Conservation (phyloP, 2,888 invertebrate genomes). For the Scelioninae gen. 1 region DNA sequence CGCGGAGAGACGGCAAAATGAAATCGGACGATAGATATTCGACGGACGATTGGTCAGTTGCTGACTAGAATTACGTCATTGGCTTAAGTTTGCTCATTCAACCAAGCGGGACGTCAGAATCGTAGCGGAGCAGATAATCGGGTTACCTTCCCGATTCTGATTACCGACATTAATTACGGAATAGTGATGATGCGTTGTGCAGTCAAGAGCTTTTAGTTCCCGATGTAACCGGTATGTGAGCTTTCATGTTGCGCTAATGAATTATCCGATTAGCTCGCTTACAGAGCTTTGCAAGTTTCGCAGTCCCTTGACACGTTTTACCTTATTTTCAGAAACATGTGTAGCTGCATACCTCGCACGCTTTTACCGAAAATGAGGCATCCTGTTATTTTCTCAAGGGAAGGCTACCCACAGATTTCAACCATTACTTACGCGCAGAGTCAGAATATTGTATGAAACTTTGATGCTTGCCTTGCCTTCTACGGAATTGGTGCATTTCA, state of each 20-base stretch:
- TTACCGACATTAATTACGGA: slow-evolving; percentile 83
- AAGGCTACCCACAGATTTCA: slow-evolving; percentile 36
- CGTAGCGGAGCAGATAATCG: slow-evolving; percentile 79
- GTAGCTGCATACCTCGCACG: slow-evolving; percentile 44
- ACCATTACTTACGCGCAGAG: slow-evolving; percentile 12
- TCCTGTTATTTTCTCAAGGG: slow-evolving; percentile 54
- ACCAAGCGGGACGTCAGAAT: slow-evolving; percentile 80
- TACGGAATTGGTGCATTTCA: neutral
- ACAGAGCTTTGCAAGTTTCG: slow-evolving; percentile 69
- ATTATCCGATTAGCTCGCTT: slow-evolving; percentile 79
- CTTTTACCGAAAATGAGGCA: slow-evolving; percentile 42
- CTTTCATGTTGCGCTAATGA: slow-evolving; percentile 77
- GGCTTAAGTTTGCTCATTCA: slow-evolving; percentile 78
- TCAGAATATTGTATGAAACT: slow-evolving; percentile 34
- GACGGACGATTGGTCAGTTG: slow-evolving; percentile 60
- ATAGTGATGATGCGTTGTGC: slow-evolving; percentile 80
- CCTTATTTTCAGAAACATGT: slow-evolving; percentile 61
- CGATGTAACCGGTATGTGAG: slow-evolving; percentile 70
- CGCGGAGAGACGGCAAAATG: slow-evolving; percentile 67
- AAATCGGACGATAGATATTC: slow-evolving; percentile 72
- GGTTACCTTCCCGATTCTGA: slow-evolving; percentile 81
- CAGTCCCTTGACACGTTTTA: slow-evolving; percentile 56
- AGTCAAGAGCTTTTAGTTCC: slow-evolving; percentile 76
- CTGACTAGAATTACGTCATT: slow-evolving; percentile 73
- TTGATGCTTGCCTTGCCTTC: slow-evolving; percentile 37